These are phyloP conservation scores for Chelon auratus DNA, from an alignment of 2,797 vertebrate species.

Conservation along the genomic window DNA sequence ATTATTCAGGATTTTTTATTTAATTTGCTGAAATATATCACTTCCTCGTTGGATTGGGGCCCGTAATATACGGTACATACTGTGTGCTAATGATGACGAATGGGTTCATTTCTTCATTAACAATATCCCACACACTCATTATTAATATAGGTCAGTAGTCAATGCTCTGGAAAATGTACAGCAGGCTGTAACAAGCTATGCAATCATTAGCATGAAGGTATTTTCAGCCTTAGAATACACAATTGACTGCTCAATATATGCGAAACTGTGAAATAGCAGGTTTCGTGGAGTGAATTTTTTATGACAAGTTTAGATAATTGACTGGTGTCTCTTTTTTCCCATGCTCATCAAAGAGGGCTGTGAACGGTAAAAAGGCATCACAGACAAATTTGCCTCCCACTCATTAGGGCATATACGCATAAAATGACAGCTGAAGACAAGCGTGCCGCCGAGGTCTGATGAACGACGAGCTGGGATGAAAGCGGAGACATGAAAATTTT, in stretches of 20 bases:
- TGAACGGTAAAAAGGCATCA: conserved; percentile 28
- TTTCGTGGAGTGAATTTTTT: conserved; percentile 9
- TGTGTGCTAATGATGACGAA: not conserved
- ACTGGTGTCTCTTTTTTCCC: conserved; percentile 2
- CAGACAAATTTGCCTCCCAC: conserved; percentile 33
- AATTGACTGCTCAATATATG: conserved; percentile 22
- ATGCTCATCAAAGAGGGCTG: conserved; percentile 22
- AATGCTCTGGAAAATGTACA: not conserved
- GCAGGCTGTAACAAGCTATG: conserved; percentile 2
- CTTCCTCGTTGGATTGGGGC: too few species aligned
- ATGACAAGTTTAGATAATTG: conserved; percentile 27
- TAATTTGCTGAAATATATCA: too few species aligned
- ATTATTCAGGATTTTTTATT: too few species aligned
- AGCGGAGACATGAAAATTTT: conserved; percentile 25
- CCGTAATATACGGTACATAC: not conserved
- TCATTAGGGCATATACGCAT: conserved; percentile 32
- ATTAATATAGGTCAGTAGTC: not conserved
- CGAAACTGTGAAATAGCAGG: conserved; percentile 22
- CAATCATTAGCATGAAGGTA: conserved; percentile 14
- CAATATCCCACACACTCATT: not conserved
- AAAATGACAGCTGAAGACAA: conserved; percentile 28
- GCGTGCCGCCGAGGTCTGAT: conserved; percentile 5
- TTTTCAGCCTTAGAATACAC: conserved; percentile 5
- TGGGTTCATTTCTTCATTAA: not conserved
- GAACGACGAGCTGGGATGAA: conserved; percentile 36